Evolutionary conservation across 64 coral and sea anemone genomes (phyloP).

Genomic region (Anthopleura sola): DNA sequence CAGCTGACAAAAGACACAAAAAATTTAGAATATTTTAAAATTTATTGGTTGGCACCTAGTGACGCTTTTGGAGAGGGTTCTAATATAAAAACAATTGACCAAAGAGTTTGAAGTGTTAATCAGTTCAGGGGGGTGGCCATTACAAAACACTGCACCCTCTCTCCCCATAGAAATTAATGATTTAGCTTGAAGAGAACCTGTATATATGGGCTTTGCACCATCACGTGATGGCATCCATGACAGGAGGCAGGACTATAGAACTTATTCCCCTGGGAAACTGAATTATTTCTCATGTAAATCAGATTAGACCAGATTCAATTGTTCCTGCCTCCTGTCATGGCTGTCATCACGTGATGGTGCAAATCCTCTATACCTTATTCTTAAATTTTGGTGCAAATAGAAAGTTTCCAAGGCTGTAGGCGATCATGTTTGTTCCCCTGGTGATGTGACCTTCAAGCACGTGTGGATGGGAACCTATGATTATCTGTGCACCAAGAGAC

Average conservation of each 20-base stretch:
- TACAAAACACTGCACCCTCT: not conserved
- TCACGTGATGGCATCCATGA: too few relatives aligned
- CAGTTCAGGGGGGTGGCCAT: too few relatives aligned
- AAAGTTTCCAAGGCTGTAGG: slow-evolving; percentile 63
- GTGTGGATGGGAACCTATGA: slow-evolving; percentile 68
- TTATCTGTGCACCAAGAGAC: slow-evolving; percentile 45
- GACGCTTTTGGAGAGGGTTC: too few relatives aligned
- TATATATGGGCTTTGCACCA: too few relatives aligned
- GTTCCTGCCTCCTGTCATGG: too few relatives aligned
- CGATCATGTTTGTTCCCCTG: slow-evolving; percentile 11
- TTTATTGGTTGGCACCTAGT: too few relatives aligned
- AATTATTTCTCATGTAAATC: too few relatives aligned
- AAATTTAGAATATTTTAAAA: too few relatives aligned
- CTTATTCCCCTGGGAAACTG: too few relatives aligned
- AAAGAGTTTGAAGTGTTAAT: not conserved
- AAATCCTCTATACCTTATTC: not conserved
- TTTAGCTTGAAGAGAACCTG: not conserved
- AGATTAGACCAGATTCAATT: too few relatives aligned
- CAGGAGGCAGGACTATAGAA: too few relatives aligned
- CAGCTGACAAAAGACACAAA: not conserved
- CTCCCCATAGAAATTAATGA: not conserved
- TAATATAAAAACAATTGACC: not conserved
- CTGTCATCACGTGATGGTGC: too few relatives aligned
- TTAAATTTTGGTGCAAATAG: slow-evolving; percentile 36
- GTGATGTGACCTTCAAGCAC: slow-evolving; percentile 41